These are phyloP conservation scores for Phainopepla nitens DNA, from an alignment of 2,113 vertebrate genomes.

Conservation along the genomic window DNA sequence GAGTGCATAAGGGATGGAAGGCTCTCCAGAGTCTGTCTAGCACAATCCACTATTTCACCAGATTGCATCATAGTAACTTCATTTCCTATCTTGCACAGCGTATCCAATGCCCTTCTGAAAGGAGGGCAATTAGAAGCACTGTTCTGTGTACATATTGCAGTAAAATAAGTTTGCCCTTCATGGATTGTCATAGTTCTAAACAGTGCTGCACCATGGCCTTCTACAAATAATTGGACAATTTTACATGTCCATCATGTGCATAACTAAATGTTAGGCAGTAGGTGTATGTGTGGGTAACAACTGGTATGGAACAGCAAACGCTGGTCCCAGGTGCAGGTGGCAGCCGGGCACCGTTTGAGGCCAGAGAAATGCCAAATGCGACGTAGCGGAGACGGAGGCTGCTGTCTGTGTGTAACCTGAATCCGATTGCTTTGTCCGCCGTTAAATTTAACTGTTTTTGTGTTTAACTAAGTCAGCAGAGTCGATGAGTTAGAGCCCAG, in stretches of 20 bases:
- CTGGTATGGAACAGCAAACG: accelerated
- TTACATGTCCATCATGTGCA: neutral
- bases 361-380: neutral
- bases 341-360: neutral
- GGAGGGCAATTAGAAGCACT: neutral
- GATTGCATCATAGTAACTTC: neutral
- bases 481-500: accelerated
- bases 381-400: neutral
- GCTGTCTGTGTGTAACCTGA: neutral
- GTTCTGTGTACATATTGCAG: neutral
- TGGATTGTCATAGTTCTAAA: neutral
- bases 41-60: neutral
- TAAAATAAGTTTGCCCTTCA: neutral
- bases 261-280: neutral
- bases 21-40: neutral
- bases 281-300: no score
- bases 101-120: neutral
- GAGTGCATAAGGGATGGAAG: neutral
- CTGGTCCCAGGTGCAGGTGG: neutral
- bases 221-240: neutral
- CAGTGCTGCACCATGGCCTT: neutral
- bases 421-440: neutral
- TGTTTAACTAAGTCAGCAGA: accelerated
- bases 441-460: neutral
- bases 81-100: neutral